Percentiles rank a stretch among this genome's conserved stretches.
Conservation (phyloP, 1,140 invertebrate species). For the Uloborus diversus region DNA sequence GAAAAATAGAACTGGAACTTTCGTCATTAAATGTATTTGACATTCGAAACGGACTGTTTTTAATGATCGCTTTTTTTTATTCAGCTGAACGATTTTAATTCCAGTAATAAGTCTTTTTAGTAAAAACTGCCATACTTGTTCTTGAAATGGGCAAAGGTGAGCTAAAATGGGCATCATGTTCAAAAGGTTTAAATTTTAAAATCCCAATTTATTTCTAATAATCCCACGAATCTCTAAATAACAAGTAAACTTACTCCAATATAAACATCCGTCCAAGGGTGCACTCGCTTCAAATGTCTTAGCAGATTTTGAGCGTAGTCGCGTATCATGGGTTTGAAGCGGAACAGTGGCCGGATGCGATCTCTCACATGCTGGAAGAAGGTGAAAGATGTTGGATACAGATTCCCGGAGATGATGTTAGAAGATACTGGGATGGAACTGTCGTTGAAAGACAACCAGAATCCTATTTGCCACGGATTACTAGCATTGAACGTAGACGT, state of each 20-base stretch:
- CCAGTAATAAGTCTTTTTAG: no score
- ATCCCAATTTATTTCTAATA: no score
- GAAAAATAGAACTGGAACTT: no score
- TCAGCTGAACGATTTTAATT: no score
- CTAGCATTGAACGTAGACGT: neutral
- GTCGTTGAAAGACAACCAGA: neutral
- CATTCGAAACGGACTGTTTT: no score
- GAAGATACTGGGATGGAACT: neutral
- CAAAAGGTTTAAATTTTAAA: no score
- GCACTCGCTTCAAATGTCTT: neutral
- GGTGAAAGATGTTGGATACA: conserved; percentile 36
- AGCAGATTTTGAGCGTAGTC: neutral
- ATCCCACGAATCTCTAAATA: no score
- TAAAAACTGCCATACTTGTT: no score
- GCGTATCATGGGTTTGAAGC: neutral
- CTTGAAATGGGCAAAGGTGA: no score
- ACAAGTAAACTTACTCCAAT: conserved; percentile 18
- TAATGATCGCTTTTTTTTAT: no score
- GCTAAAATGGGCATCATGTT: no score
- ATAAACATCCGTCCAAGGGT: neutral
- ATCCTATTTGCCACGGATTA: neutral
- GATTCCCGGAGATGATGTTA: neutral
- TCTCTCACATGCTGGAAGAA: conserved; percentile 31
- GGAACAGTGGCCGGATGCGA: neutral
- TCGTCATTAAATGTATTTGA: no score